Evolutionary conservation across 2,113 vertebrate species (phyloP), one percentile per base, ranked within the genome.

Genomic region (Otolemur garnettii): DNA sequence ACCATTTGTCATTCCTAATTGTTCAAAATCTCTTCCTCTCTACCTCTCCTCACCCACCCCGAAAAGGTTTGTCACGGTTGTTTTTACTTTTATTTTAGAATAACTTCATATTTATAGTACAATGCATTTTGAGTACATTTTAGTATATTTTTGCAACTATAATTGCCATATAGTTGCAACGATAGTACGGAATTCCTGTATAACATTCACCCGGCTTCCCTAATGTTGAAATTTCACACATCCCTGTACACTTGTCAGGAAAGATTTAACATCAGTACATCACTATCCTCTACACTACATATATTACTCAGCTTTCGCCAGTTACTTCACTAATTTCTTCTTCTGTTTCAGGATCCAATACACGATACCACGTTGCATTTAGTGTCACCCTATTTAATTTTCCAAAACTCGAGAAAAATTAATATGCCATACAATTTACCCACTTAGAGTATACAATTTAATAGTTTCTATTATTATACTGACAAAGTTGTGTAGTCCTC

Each of bases 371-470:
- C 12, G 42, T 35, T 62, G 22, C n/a, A 35, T 71, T 81, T 74
- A 72, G 60, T 35, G 50, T 79, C 55, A 66, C 64, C 18, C 80
- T 24, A 64, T 57, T 87, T 87, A 59, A 85, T 66, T 71, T 92
- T 88, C 80, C 26, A 78, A 57, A 95, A 78, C 11, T 71, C 82
- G 81, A 82, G 60, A 42, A 87, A 88, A 91, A 69, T 62, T 87
- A 69, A 57, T 9, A 55, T 55, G 35, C 28, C 30, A 33, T 42
- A 86, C 83, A 79, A 78, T 59, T 50, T 71, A 26, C 66, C 66
- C 42, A 45, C 19, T 74, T 74, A 82, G 24, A 62, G 21, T 45
- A 22, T 64, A 81, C 30, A 42, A 59, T 38, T 74, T 22, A 85
- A 2, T 95, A 57, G 30, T 59, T 97, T 80, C 89, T 33, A 69